phyloP scores from a whole-genome alignment of 2,888 invertebrate genomes.

The Amorpha juglandis region DNA sequence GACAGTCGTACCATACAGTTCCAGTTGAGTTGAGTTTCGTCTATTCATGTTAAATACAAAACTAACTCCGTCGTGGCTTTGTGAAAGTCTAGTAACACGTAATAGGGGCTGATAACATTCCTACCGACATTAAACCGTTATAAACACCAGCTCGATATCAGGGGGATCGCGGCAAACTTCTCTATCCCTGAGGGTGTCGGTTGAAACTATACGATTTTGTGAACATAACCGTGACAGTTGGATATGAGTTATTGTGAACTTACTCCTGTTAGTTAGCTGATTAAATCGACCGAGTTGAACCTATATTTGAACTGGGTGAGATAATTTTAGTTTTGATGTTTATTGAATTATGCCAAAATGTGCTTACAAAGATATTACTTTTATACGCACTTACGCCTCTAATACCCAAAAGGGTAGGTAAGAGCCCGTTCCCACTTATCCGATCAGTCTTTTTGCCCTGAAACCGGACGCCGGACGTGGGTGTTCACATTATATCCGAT shows the following conservation, averaged over 20 bases:
- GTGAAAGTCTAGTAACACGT: too few species aligned
- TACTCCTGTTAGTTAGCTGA: not conserved
- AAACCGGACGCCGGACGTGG: too few species aligned
- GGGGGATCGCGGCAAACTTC: not conserved
- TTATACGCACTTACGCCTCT: too few species aligned
- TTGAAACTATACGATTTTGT: not conserved
- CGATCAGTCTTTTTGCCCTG: too few species aligned
- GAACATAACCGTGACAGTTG: not conserved
- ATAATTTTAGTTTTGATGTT: not conserved
- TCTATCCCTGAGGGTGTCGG: constrained; percentile 11
- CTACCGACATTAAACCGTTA: not conserved
- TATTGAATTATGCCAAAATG: not conserved
- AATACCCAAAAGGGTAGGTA: too few species aligned
- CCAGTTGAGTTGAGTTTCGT: too few species aligned
- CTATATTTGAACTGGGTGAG: not conserved
- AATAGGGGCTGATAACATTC: not conserved
- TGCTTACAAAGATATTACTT: too few species aligned
- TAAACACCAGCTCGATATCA: constrained; percentile 11
- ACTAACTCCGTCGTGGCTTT: too few species aligned
- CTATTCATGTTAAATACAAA: too few species aligned
- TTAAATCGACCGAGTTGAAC: constrained; percentile 1
- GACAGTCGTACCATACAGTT: too few species aligned
- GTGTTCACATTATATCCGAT: too few species aligned
- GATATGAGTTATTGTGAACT: constrained; percentile 16
- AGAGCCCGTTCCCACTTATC: too few species aligned